Evolutionary conservation across 2,888 invertebrate species (phyloP), one percentile per base, ranked within the genome.

Genomic region (Conchocele bisecta): DNA sequence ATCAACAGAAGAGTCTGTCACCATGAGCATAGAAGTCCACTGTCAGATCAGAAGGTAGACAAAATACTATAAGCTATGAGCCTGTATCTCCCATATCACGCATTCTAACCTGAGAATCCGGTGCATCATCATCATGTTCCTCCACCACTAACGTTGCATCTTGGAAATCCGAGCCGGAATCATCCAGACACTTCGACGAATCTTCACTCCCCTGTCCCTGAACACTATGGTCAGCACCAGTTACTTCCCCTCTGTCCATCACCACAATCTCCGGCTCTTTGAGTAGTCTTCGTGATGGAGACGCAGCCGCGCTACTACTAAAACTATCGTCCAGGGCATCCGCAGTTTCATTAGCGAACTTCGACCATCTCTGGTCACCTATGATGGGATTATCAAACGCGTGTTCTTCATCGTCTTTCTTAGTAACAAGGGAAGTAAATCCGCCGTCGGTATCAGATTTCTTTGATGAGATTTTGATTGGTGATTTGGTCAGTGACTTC

Each of bases 351-450:
- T 74, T 77, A 0, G 84, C 81, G 78, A 86, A 86, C 24, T 69
- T 74, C 5, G 84, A 83, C 83, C 81, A 85, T 46, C 83, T 76
- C 33, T 71, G 69, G 31, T 37, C 56, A 15, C 72, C 76, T 56
- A 84, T 33, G 7, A 63, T 77, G 39, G 82, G 85, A 65, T 85
- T 85, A 66, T 83, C 82, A 79, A 86, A 87, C 1, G 81, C 85
- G 66, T 81, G 68, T 26, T 72, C 42, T 51, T 80, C 76, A 22
- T 73, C 73, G 11, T 74, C 67, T 41, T 64, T 68, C 6, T 53
- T 37, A 1, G 41, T 39, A 2, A 77, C 72, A 6, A 76, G 54
- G 28, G 48, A 54, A 28, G 66, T 41, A 17, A 48, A 46, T 13
- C 66, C 75, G 31, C 53, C 35, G 7, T 74, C 66, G 17, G 48